These are phyloP conservation scores for Lochmaea crataegi DNA, from an alignment of 2,888 invertebrate genomes.

Conservation along the genomic window DNA sequence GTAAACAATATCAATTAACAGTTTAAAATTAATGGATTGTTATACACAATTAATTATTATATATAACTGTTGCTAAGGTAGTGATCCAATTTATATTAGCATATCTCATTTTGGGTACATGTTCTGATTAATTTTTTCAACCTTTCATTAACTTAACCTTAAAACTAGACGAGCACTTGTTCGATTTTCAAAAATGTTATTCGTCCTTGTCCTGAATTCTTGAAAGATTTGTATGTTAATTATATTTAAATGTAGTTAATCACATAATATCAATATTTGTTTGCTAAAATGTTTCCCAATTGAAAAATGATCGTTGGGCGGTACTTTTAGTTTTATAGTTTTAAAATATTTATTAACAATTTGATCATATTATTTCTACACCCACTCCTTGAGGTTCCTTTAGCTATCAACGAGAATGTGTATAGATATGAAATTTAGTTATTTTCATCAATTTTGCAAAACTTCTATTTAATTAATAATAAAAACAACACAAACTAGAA, in stretches of 20 bases:
- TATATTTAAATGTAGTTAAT: constrained; percentile 6
- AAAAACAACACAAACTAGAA: too few species aligned
- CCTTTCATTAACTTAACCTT: constrained; percentile 4
- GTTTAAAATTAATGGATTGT: neutral
- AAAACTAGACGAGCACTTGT: constrained; percentile 6
- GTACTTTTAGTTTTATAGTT: neutral
- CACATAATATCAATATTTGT: neutral
- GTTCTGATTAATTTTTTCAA: neutral
- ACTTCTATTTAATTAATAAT: too few species aligned
- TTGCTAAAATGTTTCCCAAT: neutral
- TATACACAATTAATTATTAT: neutral
- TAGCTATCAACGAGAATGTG: too few species aligned
- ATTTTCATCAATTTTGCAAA: too few species aligned
- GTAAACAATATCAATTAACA: too few species aligned
- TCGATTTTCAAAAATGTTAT: constrained; percentile 10
- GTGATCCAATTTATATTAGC: neutral
- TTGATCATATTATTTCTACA: too few species aligned
- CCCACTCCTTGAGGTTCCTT: too few species aligned
- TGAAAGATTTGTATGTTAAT: constrained; percentile 14
- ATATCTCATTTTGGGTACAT: neutral
- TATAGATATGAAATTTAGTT: too few species aligned
- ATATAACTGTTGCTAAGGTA: neutral
- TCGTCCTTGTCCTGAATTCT: constrained; percentile 16
- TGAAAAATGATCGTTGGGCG: neutral
- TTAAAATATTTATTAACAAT: too few species aligned